Conservation (phyloP, 2,888 invertebrate genomes). For the Branchipolynoe longqiensis region DNA sequence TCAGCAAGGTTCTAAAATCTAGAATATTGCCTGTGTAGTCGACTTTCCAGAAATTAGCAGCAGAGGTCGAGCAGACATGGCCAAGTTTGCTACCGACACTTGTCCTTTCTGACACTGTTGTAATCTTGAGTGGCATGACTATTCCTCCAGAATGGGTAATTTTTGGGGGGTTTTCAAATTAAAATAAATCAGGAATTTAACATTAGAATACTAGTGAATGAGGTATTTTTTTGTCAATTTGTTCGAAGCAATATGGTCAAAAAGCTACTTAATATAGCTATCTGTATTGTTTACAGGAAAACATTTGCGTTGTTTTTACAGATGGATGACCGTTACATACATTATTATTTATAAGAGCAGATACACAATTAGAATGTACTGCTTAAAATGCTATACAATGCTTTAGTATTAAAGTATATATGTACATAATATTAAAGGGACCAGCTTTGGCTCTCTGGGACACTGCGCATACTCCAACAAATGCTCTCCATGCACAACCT, state of each 20-base stretch:
- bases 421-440: constrained; percentile 16
- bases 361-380: neutral
- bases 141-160: neutral
- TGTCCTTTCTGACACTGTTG: no score
- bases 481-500: no score
- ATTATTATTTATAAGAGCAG: neutral
- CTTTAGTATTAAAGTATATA: constrained; percentile 16
- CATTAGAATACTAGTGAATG: neutral
- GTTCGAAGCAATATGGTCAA: constrained; percentile 26
- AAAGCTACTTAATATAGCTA: constrained; percentile 27
- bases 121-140: neutral
- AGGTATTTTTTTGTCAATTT: constrained; percentile 24
- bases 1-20: neutral
- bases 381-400: constrained; percentile 19
- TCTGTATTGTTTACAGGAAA: constrained; percentile 1
- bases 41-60: neutral
- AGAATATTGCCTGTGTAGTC: neutral
- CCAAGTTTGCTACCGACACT: no score
- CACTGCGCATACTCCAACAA: no score
- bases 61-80: neutral
- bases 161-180: neutral
- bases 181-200: neutral
- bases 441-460: no score
- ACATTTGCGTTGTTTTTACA: neutral
- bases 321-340: neutral